phyloP scores from a whole-genome alignment of 2,113 vertebrate genomes.

The Paedocypris sp. region DNA sequence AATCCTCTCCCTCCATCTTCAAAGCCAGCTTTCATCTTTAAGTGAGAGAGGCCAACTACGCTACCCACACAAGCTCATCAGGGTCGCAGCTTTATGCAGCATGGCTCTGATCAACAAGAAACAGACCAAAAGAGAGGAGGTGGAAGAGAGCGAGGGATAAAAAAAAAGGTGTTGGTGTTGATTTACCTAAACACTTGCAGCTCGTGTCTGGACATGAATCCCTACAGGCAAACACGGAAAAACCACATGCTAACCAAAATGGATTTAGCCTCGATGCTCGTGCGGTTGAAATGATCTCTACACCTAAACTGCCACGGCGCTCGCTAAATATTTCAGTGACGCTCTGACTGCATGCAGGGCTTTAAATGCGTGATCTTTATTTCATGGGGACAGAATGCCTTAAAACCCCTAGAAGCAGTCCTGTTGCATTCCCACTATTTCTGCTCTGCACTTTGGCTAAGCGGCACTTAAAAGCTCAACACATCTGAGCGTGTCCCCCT shows the following conservation, averaged over 20 bases:
- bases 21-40: conserved; percentile 32
- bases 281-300: conserved; percentile 45
- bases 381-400: conserved; percentile 60
- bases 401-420: conserved; percentile 45
- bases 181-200: conserved; percentile 35
- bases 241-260: conserved; percentile 41
- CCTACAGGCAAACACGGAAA: conserved; percentile 44
- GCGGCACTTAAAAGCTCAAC: conserved; percentile 47
- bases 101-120: conserved; percentile 26
- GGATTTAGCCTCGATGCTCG: conserved; percentile 44
- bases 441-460: conserved; percentile 41
- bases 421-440: conserved; percentile 42
- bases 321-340: conserved; percentile 54
- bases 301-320: conserved; percentile 39
- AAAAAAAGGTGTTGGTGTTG: conserved; percentile 6
- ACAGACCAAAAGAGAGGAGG: background rate
- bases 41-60: conserved; percentile 3
- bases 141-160: conserved; percentile 10
- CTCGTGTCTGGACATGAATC: conserved; percentile 42
- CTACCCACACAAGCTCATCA: conserved; percentile 21
- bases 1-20: conserved; percentile 15
- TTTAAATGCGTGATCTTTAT: conserved; percentile 65
- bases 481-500: conserved; percentile 11
- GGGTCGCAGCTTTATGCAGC: conserved; percentile 33
- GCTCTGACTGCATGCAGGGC: conserved; percentile 51